Percentiles rank a stretch among this genome's conserved stretches.
phyloP scores from a whole-genome alignment of 30 jellyfish, hydroid and myxozoan species.

The Clytia hemisphaerica region DNA sequence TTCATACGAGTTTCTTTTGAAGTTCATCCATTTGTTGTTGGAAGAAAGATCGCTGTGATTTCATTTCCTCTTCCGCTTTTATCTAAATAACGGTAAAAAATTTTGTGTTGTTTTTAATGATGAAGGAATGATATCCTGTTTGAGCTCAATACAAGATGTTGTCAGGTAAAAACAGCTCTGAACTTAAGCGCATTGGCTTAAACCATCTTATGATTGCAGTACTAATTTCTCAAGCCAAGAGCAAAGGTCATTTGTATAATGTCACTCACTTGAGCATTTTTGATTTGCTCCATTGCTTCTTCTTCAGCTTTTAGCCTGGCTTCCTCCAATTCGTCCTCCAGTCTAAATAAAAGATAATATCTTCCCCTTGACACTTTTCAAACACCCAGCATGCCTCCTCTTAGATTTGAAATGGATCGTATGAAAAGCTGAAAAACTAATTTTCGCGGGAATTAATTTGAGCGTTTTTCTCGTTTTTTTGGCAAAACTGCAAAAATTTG shows the following conservation, averaged over 20 bases:
- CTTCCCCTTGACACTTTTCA: background rate
- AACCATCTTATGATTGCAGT: too few species aligned
- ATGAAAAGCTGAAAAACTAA: too few species aligned
- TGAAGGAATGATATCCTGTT: too few species aligned
- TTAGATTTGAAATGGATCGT: too few species aligned
- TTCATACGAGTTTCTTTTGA: conserved; percentile 43
- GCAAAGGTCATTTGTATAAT: too few species aligned
- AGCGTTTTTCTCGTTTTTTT: too few species aligned
- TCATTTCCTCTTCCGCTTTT: conserved; percentile 42
- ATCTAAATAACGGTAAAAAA: background rate
- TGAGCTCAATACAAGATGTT: too few species aligned
- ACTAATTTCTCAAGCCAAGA: too few species aligned
- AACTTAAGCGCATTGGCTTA: too few species aligned
- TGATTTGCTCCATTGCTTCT: conserved; percentile 43
- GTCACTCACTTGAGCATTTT: conserved; percentile 52
- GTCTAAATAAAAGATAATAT: conserved; percentile 8
- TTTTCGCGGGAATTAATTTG: too few species aligned
- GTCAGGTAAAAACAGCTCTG: too few species aligned
- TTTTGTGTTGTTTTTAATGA: background rate
- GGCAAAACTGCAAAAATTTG: too few species aligned
- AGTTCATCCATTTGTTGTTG: conserved; percentile 41
- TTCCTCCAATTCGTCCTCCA: conserved; percentile 70
- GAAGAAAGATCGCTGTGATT: conserved; percentile 36
- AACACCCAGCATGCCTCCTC: background rate
- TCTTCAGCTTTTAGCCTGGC: conserved; percentile 70